Evolutionary conservation across 2,113 vertebrate species (phyloP).

Genomic region (Mus musculus): DNA sequence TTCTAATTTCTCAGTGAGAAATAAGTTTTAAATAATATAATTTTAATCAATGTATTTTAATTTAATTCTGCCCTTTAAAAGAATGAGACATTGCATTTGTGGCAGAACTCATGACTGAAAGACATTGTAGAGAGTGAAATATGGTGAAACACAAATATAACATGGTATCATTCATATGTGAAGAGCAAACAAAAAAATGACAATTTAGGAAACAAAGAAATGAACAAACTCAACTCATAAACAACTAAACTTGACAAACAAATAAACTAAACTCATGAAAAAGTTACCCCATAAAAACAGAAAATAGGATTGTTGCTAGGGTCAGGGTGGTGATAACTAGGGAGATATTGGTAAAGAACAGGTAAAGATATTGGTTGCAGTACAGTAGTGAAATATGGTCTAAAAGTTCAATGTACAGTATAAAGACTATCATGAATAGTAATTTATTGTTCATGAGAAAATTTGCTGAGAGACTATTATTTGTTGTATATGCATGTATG

Average conservation of each 20-base stretch:
- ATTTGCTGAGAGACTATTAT: not conserved
- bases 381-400: not conserved
- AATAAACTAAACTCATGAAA: not conserved
- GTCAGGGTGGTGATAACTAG: not conserved
- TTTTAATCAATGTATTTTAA: not conserved
- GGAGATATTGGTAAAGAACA: not conserved
- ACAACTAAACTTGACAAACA: not conserved
- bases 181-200: not conserved
- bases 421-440: not conserved
- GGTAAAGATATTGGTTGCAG: too few relatives aligned
- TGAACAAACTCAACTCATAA: not conserved
- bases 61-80: not conserved
- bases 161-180: not conserved
- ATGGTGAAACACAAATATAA: not conserved
- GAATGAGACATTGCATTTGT: not conserved
- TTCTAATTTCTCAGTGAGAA: not conserved
- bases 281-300: not conserved
- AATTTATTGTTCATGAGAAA: not conserved
- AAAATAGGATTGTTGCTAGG: not conserved
- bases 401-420: not conserved
- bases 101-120: not conserved
- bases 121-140: not conserved
- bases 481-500: not conserved
- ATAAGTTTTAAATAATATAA: not conserved
- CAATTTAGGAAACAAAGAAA: not conserved